phyloP scores from a whole-genome alignment of 2,797 vertebrate species.

The Alauda arvensis region DNA sequence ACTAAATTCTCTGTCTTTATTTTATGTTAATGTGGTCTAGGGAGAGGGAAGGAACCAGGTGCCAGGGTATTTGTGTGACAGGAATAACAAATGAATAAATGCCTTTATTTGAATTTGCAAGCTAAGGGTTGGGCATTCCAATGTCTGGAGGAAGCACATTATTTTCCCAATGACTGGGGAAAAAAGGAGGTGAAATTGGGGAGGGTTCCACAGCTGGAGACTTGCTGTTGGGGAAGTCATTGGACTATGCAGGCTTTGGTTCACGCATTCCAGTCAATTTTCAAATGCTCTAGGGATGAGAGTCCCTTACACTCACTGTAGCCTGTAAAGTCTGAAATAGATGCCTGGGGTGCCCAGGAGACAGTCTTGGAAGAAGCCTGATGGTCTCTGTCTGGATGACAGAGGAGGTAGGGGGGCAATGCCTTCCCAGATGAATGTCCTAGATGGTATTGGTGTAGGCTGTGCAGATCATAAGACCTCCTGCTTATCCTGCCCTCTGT shows the following conservation, averaged over 20 bases:
- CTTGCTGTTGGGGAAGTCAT: constrained; percentile 1
- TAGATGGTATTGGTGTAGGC: background rate
- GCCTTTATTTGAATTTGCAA: constrained; percentile 57
- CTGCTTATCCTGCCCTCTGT: background rate
- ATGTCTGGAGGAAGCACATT: constrained; percentile 50
- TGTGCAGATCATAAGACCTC: background rate
- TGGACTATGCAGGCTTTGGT: constrained; percentile 37
- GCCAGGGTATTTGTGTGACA: background rate
- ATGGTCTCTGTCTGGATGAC: constrained; percentile 28
- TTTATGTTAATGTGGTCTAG: background rate
- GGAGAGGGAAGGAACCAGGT: constrained; percentile 24
- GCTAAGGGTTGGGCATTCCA: constrained; percentile 43
- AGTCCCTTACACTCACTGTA: constrained; percentile 13
- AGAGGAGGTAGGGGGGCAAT: background rate
- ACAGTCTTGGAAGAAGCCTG: constrained; percentile 14
- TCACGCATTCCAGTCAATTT: constrained; percentile 64
- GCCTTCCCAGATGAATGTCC: background rate
- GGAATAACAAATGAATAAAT: constrained; percentile 49
- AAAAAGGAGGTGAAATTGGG: background rate
- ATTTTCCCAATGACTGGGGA: constrained; percentile 3
- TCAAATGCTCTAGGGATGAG: constrained; percentile 56
- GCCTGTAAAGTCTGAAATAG: constrained; percentile 39
- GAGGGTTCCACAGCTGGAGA: constrained; percentile 28
- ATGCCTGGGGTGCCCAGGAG: constrained; percentile 14
- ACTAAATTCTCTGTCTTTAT: constrained; percentile 8